Evolutionary conservation across 2,888 invertebrate species (phyloP), one percentile per base, ranked within the genome.

Genomic region (Timema podura): DNA sequence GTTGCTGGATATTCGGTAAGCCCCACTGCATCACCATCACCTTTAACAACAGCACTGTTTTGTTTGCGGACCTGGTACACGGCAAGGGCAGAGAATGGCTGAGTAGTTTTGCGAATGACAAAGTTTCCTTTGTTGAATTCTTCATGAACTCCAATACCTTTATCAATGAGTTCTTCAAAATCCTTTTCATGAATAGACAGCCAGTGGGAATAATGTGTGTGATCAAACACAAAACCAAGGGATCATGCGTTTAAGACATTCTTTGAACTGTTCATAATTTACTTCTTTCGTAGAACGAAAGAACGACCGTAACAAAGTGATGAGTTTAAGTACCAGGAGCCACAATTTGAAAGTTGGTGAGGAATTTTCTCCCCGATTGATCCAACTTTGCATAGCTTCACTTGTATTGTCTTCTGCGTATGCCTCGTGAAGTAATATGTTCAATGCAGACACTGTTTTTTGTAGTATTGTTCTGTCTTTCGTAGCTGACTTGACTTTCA

Each of bases 101-200:
- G 54, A 54, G 54, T 54, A 11, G 54, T 54, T 54, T 54, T 54
- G 7, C 54, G 3, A 54, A 54, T 16, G n/a, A 54, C 54, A 54
- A 54, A 54, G 54, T 54, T 54, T 54, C 54, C 54, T 54, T 11
- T 54, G 15, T 54, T 54, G 54, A 54, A 54, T 11, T 54, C 54
- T 13, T 54, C n/a, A 3, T 54, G 54, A 13, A 54, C 54, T 8
- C 54, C 54, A 6, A 54, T 54, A 16, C 15, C 54, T 13, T n/a
- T 54, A 54, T 11, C 54, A 54, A 7, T 54, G 8, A 54, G 54
- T 54, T 54, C 54, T 5, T 54, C 7, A 54, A 54, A 16, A 54
- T 54, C 54, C n/a, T 54, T 54, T 54, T 15, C 54, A 13, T 54
- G 3, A 54, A 54, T 54, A 54, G 54, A 54, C 54, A 54, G 54